phyloP scores from a whole-genome alignment of 2,797 vertebrate species.

The Clarias laeviceps region DNA sequence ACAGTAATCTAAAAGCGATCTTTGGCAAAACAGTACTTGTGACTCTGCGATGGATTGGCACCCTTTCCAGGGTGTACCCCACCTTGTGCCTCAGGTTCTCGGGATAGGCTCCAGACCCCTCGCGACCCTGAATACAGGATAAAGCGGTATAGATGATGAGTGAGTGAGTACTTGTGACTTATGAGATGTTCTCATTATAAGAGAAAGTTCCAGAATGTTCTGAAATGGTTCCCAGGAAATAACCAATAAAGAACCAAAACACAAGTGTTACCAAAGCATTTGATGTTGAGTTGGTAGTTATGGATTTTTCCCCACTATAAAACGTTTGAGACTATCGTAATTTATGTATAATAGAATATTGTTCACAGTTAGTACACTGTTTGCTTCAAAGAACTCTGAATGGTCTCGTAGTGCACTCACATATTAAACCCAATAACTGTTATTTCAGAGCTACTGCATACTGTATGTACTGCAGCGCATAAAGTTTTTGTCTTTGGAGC shows the following conservation, averaged over 20 bases:
- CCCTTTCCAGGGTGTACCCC: too few relatives aligned
- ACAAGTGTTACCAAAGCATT: not conserved
- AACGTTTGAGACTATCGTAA: not conserved
- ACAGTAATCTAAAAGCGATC: not conserved
- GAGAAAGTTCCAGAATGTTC: not conserved
- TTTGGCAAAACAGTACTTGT: not conserved
- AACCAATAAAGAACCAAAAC: not conserved
- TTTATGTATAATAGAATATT: not conserved
- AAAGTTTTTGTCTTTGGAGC: not conserved
- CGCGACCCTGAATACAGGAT: too few relatives aligned
- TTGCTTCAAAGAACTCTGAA: not conserved
- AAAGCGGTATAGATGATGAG: too few relatives aligned
- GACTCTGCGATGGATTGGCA: too few relatives aligned
- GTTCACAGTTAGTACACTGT: not conserved
- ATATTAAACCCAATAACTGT: not conserved
- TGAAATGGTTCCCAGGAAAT: not conserved
- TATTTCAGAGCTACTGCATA: not conserved
- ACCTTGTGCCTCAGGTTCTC: too few relatives aligned
- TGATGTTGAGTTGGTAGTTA: not conserved
- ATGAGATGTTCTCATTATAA: too few relatives aligned
- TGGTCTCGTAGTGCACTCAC: not conserved
- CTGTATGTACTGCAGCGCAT: not conserved
- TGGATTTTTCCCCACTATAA: not conserved
- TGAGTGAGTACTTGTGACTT: too few relatives aligned
- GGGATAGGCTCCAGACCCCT: too few relatives aligned